Evolutionary conservation across 2,797 vertebrate genomes (phyloP).

Genomic region (Gallirallus australis): DNA sequence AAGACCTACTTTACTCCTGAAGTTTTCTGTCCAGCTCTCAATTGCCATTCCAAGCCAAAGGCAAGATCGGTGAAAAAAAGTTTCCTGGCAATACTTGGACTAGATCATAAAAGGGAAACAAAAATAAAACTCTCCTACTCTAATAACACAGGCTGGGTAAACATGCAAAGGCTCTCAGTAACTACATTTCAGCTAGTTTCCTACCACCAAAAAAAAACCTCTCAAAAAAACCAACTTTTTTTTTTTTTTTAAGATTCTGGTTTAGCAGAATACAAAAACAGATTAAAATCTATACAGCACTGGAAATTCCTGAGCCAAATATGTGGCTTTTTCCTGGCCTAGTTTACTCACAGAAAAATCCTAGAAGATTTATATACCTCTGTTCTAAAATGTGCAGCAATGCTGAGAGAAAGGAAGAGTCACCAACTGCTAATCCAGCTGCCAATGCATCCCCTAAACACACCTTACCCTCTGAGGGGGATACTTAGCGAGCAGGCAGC

Average conservation of each 20-base stretch:
- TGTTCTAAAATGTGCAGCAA: background rate
- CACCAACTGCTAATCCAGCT: fast-evolving
- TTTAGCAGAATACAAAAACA: background rate
- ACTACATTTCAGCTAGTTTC: background rate
- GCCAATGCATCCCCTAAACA: fast-evolving
- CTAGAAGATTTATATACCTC: background rate
- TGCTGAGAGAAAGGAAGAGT: background rate
- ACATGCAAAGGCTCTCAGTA: background rate
- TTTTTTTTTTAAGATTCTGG: no score
- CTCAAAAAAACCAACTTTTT: no score
- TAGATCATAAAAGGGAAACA: background rate
- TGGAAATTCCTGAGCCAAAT: background rate
- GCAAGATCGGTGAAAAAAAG: fast-evolving
- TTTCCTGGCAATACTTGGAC: background rate
- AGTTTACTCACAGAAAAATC: background rate
- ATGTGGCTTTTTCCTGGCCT: fast-evolving
- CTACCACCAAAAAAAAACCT: background rate
- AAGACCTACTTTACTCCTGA: background rate
- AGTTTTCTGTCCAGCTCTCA: background rate
- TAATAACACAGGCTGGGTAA: background rate
- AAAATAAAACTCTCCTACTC: background rate
- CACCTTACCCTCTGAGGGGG: fast-evolving
- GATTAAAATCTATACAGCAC: background rate
- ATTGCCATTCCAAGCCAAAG: background rate
- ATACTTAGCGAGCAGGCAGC: background rate